Conservation (phyloP, 1,140 invertebrate species). For the Neodiprion virginianus region DNA sequence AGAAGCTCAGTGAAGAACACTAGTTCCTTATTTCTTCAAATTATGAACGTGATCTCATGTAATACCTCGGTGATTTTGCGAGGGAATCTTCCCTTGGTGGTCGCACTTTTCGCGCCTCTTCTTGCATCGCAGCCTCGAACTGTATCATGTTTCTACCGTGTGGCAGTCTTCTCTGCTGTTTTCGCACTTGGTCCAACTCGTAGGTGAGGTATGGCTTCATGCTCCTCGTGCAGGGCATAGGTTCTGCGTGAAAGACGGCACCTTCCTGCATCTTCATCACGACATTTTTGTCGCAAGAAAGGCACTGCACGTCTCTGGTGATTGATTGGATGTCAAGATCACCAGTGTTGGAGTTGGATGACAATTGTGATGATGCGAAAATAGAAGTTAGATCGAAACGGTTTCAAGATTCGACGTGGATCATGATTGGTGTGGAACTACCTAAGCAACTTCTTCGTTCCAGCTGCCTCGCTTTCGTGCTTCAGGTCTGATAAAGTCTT, state of each 20-base stretch:
- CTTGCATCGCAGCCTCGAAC: conserved; percentile 49
- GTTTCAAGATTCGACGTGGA: not conserved
- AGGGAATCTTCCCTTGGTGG: conserved; percentile 21
- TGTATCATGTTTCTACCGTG: conserved; percentile 53
- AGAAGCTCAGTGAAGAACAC: conserved; percentile 5
- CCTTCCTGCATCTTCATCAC: conserved; percentile 70
- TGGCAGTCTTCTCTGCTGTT: conserved; percentile 59
- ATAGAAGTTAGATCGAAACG: not conserved
- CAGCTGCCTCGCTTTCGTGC: conserved; percentile 73
- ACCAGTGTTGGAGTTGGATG: not conserved
- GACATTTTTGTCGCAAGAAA: conserved; percentile 76
- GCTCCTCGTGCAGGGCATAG: conserved; percentile 58
- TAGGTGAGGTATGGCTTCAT: conserved; percentile 73
- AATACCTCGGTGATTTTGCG: conserved; percentile 33
- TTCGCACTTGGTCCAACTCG: conserved; percentile 69
- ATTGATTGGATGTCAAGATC: conserved; percentile 17
- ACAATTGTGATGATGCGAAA: not conserved
- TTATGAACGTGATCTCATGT: not conserved
- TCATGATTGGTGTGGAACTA: conserved; percentile 33
- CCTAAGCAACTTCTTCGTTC: conserved; percentile 69
- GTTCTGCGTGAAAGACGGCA: conserved; percentile 50
- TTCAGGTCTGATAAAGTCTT: conserved; percentile 63
- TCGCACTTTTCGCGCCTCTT: conserved; percentile 33
- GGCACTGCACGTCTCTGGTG: conserved; percentile 71
- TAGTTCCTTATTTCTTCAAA: not conserved